Conservation (phyloP, 2,797 vertebrate genomes). For the Premnoplex brunnescens region DNA sequence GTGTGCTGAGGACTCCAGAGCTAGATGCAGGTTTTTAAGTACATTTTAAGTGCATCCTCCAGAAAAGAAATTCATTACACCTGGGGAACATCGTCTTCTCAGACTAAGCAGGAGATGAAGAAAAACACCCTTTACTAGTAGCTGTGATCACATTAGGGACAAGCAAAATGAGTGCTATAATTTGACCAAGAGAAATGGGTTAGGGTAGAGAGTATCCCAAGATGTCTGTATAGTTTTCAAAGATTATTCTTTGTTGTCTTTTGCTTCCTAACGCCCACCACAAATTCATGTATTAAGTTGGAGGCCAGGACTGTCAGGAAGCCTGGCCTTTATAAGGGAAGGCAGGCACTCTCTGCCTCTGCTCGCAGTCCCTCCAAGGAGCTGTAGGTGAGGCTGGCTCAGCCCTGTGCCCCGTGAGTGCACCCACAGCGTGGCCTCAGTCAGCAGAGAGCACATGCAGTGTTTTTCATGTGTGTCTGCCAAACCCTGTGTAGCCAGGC, state of each 20-base stretch:
- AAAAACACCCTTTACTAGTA: not conserved
- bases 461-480: not conserved
- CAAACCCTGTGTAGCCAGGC: not conserved
- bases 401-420: fast-evolving
- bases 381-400: not conserved
- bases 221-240: not conserved
- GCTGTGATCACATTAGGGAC: not conserved
- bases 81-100: not conserved
- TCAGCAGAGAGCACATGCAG: fast-evolving
- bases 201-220: not conserved
- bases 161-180: not conserved
- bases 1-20: not conserved
- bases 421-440: not conserved
- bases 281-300: not conserved
- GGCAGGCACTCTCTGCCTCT: not conserved
- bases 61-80: not conserved
- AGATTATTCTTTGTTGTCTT: not conserved
- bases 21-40: not conserved
- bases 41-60: not conserved
- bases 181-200: not conserved
- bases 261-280: not conserved
- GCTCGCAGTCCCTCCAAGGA: not conserved
- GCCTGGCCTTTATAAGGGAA: not conserved
- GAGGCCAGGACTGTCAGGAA: not conserved
- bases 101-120: not conserved